phyloP scores from a whole-genome alignment of 2,888 invertebrate genomes.

The Papilio protenor region DNA sequence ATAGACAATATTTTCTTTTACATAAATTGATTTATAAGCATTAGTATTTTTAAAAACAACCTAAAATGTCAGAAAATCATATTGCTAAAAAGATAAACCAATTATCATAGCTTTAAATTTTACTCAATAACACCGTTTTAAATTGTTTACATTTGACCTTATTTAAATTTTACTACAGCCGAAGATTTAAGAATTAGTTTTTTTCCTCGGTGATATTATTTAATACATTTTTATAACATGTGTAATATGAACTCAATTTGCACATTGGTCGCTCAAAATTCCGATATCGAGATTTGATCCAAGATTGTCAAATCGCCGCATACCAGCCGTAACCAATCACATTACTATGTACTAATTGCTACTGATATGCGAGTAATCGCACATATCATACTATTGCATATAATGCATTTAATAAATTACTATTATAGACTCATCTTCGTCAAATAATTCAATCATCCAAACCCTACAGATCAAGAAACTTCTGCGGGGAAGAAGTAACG shows the following conservation, averaged over 20 bases:
- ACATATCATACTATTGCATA: not conserved
- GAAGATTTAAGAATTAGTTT: too few species aligned
- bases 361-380: not conserved
- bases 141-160: too few species aligned
- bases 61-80: too few species aligned
- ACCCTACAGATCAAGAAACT: not conserved
- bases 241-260: not conserved
- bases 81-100: not conserved
- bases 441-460: not conserved
- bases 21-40: not conserved
- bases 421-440: not conserved
- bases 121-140: not conserved
- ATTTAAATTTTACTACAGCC: not conserved
- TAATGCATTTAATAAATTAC: not conserved
- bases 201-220: too few species aligned
- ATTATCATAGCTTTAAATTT: not conserved
- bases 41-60: not conserved
- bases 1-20: not conserved
- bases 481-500: too few species aligned
- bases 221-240: not conserved
- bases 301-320: constrained; percentile 15
- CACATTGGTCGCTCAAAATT: not conserved
- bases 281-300: not conserved
- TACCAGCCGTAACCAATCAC: constrained; percentile 10
- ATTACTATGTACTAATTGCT: constrained; percentile 18